phyloP scores from a whole-genome alignment of 2,888 invertebrate genomes.

The Brachylomia viminalis region DNA sequence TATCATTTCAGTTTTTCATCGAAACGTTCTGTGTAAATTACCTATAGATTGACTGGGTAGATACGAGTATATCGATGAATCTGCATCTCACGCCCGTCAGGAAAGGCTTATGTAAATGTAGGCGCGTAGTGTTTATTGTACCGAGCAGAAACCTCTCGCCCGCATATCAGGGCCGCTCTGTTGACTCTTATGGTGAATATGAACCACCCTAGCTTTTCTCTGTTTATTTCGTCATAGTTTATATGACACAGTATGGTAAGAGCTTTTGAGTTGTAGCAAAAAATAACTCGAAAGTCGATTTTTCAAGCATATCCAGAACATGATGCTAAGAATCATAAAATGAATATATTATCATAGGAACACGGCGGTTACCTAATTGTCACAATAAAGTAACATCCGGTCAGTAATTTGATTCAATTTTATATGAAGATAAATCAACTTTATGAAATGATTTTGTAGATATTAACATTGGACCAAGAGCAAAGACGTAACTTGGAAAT shows the following conservation, averaged over 20 bases:
- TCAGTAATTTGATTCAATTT: conserved; percentile 51
- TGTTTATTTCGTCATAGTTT: conserved; percentile 5
- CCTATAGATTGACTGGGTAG: neutral
- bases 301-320: neutral
- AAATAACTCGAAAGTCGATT: neutral
- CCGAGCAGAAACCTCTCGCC: conserved; percentile 24
- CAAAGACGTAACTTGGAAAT: conserved; percentile 62
- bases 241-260: neutral
- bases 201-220: conserved; percentile 10
- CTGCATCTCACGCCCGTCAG: conserved; percentile 22
- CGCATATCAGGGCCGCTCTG: conserved; percentile 29
- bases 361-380: neutral
- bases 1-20: neutral
- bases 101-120: conserved; percentile 42
- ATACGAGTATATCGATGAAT: conserved; percentile 12
- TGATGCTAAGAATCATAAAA: neutral
- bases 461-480: conserved; percentile 54
- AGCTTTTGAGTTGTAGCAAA: neutral
- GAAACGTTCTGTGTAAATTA: conserved; percentile 12
- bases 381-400: conserved; percentile 3
- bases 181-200: conserved; percentile 44
- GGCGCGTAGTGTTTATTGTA: conserved; percentile 43
- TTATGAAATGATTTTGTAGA: conserved; percentile 58
- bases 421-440: conserved; percentile 60
- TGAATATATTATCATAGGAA: too few relatives aligned